Percentiles rank a stretch among this genome's conserved stretches.
These are phyloP conservation scores for Peromyscus californicus DNA, from an alignment of 2,113 vertebrate species.

Conservation along the genomic window DNA sequence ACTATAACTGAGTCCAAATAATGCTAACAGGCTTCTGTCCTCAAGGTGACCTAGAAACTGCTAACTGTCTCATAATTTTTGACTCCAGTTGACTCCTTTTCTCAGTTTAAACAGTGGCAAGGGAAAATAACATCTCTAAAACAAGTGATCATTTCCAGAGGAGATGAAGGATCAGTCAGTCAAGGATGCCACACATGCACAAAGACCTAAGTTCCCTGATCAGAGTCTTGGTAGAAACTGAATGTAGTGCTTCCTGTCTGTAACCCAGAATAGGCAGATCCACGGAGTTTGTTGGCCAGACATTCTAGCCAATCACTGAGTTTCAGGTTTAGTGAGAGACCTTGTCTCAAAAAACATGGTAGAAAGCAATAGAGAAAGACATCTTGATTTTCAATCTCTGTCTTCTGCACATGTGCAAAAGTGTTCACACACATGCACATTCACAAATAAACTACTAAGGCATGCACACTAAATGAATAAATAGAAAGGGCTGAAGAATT, in stretches of 20 bases:
- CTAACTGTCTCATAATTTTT: conserved; percentile 66
- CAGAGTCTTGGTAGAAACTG: background rate
- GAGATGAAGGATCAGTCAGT: background rate
- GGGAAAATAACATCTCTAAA: background rate
- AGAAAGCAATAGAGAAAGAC: background rate
- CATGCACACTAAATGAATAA: background rate
- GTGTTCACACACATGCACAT: background rate
- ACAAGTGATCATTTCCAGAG: conserved; percentile 6
- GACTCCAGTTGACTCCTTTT: conserved; percentile 47
- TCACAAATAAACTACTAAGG: background rate
- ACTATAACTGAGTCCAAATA: conserved; percentile 78
- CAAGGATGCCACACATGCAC: background rate
- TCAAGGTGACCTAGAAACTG: conserved; percentile 68
- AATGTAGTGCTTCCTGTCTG: no score
- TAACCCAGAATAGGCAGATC: background rate
- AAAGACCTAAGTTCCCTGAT: background rate
- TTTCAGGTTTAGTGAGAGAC: background rate
- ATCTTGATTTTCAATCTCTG: background rate
- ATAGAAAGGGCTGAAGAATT: background rate
- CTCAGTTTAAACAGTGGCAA: background rate
- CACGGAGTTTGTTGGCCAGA: background rate
- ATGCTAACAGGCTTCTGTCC: conserved; percentile 61
- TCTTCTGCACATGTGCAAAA: background rate
- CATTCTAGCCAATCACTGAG: background rate
- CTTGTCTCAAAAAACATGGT: background rate